Evolutionary conservation across 2,888 invertebrate genomes (phyloP), one percentile per base, ranked within the genome.

Genomic region (Gymnocheta viridis): DNA sequence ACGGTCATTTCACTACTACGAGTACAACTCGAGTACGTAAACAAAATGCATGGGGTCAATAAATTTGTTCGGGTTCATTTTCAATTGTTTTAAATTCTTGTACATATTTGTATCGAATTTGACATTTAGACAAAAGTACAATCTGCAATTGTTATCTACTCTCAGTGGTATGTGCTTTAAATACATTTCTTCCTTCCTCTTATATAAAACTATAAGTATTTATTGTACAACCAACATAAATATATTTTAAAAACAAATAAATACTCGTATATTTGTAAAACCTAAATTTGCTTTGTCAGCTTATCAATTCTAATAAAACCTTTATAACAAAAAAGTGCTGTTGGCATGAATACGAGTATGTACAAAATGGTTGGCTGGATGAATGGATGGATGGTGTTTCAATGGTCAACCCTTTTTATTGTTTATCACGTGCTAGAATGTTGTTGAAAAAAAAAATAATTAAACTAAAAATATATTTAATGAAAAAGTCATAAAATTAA

Each of bases 1-100:
- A 27, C 17, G 7, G 6, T 14, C n/a, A 62, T 74, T 69, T 49
- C 49, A 41, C 19, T 60, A 41, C 17, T 56, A 32, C n/a, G n/a
- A n/a, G n/a, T n/a, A n/a, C 62, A 56, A 47, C 6, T 35, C 44
- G 35, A 14, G 12, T 19, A 24, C 38, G 74, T n/a, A n/a, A n/a
- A n/a, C n/a, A n/a, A n/a, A n/a, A n/a, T n/a, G 70, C 62, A 56
- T 62, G 85, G 74, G 82, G 82, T 82, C 74, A 82, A 76, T 66
- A 79, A 51, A 76, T 74, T 70, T 76, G 32, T 64, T 64, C 32
- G 44, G 35, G 32, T 82, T 74, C 73, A 66, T 64, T 74, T 74
- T 70, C 49, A 83, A 77, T 38, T 76, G 32, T 38, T 58, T 58
- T 44, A 44, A 62, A 62, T 38, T 35, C 17, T 24, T 29, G 9